Conservation (phyloP, 2,888 invertebrate species). For the Fabriciana adippe region DNA sequence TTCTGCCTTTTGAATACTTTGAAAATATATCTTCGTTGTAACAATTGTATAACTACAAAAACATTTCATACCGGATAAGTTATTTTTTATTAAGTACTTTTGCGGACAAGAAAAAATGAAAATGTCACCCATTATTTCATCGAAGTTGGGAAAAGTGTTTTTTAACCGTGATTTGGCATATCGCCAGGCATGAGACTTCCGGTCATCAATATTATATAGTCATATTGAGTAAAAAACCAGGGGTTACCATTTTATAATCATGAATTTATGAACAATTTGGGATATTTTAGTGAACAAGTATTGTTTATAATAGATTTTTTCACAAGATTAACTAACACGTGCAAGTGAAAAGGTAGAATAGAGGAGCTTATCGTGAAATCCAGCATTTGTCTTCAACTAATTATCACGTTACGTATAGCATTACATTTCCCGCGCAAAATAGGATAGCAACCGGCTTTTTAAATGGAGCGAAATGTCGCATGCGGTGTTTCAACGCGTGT, state of each 20-base stretch:
- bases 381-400: constrained; percentile 2
- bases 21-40: constrained; percentile 39
- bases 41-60: constrained; percentile 16
- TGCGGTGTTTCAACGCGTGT: constrained; percentile 68
- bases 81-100: constrained; percentile 34
- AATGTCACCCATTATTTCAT: constrained; percentile 39
- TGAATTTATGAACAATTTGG: not conserved
- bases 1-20: constrained; percentile 47
- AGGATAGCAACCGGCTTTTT: constrained; percentile 38
- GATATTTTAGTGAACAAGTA: not conserved
- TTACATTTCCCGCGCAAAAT: constrained; percentile 40
- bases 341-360: not conserved
- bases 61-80: constrained; percentile 25
- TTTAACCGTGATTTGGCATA: constrained; percentile 55
- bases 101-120: constrained; percentile 26
- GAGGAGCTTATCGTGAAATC: not conserved
- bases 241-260: constrained; percentile 17
- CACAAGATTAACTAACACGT: not conserved
- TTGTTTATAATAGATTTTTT: no score
- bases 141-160: constrained; percentile 45
- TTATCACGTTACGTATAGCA: constrained; percentile 3
- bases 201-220: constrained; percentile 35
- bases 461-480: constrained; percentile 73
- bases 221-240: constrained; percentile 17
- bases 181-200: constrained; percentile 53